Conservation (phyloP, 2,888 invertebrate species). For the Chymomyza procnemis region DNA sequence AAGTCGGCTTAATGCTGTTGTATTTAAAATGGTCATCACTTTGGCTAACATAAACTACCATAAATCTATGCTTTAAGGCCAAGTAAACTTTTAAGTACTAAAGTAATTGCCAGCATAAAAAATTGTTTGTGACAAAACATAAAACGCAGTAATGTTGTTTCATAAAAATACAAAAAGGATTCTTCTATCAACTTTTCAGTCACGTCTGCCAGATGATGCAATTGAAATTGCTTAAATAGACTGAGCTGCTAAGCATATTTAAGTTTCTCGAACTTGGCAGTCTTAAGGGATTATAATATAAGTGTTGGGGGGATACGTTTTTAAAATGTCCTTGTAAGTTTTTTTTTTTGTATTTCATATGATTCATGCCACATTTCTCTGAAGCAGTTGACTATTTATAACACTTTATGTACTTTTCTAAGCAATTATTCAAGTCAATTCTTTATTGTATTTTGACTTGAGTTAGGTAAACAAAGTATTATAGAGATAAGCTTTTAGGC, state of each 20-base stretch:
- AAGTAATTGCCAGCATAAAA: slow-evolving; percentile 45
- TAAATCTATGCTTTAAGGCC: not conserved
- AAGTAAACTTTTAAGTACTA: slow-evolving; percentile 39
- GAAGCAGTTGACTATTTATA: too few species aligned
- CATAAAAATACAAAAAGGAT: slow-evolving; percentile 20
- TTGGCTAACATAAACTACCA: slow-evolving; percentile 5
- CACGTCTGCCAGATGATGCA: slow-evolving; percentile 40
- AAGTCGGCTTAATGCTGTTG: not conserved
- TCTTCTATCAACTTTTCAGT: slow-evolving; percentile 51
- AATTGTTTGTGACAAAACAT: slow-evolving; percentile 25
- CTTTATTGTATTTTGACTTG: too few species aligned
- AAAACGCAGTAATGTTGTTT: not conserved
- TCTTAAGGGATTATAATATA: too few species aligned
- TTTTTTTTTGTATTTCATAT: too few species aligned
- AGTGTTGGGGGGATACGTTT: too few species aligned
- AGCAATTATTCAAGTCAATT: too few species aligned
- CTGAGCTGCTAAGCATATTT: not conserved
- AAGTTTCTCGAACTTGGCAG: not conserved
- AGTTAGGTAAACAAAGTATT: too few species aligned
- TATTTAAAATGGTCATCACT: slow-evolving; percentile 22
- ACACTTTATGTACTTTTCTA: too few species aligned
- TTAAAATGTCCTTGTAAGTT: too few species aligned
- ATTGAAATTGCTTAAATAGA: not conserved
- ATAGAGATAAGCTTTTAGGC: too few species aligned
- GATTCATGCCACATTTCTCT: too few species aligned